phyloP scores from a whole-genome alignment of 2,888 invertebrate genomes.

The Lysandra coridon region DNA sequence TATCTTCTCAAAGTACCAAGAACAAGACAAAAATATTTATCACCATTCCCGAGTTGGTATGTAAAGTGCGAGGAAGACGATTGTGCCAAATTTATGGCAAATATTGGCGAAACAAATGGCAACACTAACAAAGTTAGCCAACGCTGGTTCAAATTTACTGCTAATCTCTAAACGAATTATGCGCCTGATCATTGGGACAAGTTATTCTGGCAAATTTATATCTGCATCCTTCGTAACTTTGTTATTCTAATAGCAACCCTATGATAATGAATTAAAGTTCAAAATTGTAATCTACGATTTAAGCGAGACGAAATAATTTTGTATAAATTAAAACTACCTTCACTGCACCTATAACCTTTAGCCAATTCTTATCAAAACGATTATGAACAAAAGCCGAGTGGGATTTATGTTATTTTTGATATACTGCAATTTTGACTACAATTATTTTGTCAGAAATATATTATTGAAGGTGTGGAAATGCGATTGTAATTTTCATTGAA shows the following conservation, averaged over 20 bases:
- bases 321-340: slow-evolving; percentile 42
- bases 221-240: slow-evolving; percentile 13
- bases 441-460: slow-evolving; percentile 24
- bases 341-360: slow-evolving; percentile 49
- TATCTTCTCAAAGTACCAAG: neutral
- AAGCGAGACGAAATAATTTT: neutral
- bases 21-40: neutral
- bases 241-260: neutral
- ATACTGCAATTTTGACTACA: slow-evolving; percentile 1
- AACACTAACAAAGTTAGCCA: slow-evolving; percentile 30
- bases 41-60: neutral
- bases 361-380: slow-evolving; percentile 46
- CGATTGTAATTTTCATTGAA: slow-evolving; percentile 12
- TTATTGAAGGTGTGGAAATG: slow-evolving; percentile 1
- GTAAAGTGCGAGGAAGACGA: neutral
- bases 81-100: slow-evolving; percentile 3
- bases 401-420: slow-evolving; percentile 24
- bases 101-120: slow-evolving; percentile 16
- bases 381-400: slow-evolving; percentile 40
- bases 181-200: slow-evolving; percentile 42
- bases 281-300: neutral
- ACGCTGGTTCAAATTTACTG: slow-evolving; percentile 37
- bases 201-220: slow-evolving; percentile 31
- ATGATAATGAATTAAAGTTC: neutral
- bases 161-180: slow-evolving; percentile 46